Percentiles rank a stretch among this genome's conserved stretches.
Conservation (phyloP, 2,888 invertebrate genomes). For the Melanostoma mellinum region DNA sequence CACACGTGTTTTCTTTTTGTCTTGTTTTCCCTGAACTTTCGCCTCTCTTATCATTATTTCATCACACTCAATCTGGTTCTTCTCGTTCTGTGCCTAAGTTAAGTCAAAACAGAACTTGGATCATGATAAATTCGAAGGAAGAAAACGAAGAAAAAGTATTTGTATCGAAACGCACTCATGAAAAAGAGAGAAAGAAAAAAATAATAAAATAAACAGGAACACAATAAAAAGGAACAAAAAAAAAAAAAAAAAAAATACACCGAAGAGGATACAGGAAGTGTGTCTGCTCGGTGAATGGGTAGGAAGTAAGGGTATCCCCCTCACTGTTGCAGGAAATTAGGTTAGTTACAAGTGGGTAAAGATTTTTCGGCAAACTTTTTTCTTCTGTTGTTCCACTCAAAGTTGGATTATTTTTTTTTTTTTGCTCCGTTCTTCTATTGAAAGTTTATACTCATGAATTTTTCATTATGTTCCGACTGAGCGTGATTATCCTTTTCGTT, state of each 20-base stretch:
- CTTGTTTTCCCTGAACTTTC: slow-evolving; percentile 44
- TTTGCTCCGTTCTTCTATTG: slow-evolving; percentile 27
- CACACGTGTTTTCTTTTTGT: slow-evolving; percentile 48
- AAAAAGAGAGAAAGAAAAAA: slow-evolving; percentile 21
- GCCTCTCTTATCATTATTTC: slow-evolving; percentile 56
- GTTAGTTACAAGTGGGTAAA: slow-evolving; percentile 72
- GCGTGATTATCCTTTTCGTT: slow-evolving; percentile 22
- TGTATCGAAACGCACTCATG: slow-evolving; percentile 60
- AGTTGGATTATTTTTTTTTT: slow-evolving; percentile 28
- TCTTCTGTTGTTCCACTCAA: slow-evolving; percentile 18
- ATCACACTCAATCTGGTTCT: slow-evolving; percentile 24
- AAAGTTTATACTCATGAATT: slow-evolving; percentile 69
- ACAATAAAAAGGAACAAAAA: neutral
- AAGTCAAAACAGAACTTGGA: slow-evolving; percentile 50
- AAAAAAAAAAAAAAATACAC: slow-evolving; percentile 12
- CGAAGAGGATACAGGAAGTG: slow-evolving; percentile 36
- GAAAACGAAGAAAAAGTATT: slow-evolving; percentile 44
- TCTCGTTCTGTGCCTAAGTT: slow-evolving; percentile 11
- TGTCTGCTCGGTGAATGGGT: slow-evolving; percentile 13
- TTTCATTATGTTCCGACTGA: slow-evolving; percentile 47
- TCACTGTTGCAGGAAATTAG: slow-evolving; percentile 64
- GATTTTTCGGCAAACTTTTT: slow-evolving; percentile 63
- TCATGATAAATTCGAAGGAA: slow-evolving; percentile 49
- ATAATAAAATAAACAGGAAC: too few species aligned
- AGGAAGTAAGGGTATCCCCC: slow-evolving; percentile 3